Evolutionary conservation across 2,113 vertebrate genomes (phyloP).

Genomic region (Maccullochella peelii): DNA sequence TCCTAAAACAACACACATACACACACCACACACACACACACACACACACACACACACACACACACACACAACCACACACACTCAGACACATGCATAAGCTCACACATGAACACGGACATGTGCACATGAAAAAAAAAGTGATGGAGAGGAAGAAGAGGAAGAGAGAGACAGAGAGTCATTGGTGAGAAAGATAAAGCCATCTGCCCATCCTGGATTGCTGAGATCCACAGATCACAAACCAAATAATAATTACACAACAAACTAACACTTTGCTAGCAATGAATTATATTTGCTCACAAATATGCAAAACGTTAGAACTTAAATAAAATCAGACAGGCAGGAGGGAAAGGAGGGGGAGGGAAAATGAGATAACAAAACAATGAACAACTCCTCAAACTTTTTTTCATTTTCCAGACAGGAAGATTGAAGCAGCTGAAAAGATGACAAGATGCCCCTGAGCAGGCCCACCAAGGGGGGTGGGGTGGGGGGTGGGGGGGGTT

Average conservation of each 20-base stretch:
- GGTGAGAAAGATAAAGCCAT: slow-evolving; percentile 59
- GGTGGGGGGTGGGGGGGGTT: no score
- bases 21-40: slow-evolving; percentile 44
- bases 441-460: slow-evolving; percentile 28
- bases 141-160: slow-evolving; percentile 38
- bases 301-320: slow-evolving; percentile 25
- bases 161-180: slow-evolving; percentile 46
- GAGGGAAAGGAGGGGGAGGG: no score
- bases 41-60: slow-evolving; percentile 54
- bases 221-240: slow-evolving; percentile 54
- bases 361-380: background rate
- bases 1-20: slow-evolving; percentile 65
- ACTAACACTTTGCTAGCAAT: slow-evolving; percentile 2
- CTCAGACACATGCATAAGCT: slow-evolving; percentile 44
- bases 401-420: slow-evolving; percentile 38
- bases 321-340: background rate
- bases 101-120: slow-evolving; percentile 28
- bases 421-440: slow-evolving; percentile 56
- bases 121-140: background rate
- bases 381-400: slow-evolving; percentile 2
- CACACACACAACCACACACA: slow-evolving; percentile 45
- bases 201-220: slow-evolving; percentile 54
- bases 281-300: slow-evolving; percentile 21
- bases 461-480: slow-evolving; percentile 32
- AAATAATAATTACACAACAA: slow-evolving; percentile 57